Evolutionary conservation across 2,113 vertebrate genomes (phyloP), one percentile per base, ranked within the genome.

Genomic region (Chroicocephalus ridibundus): DNA sequence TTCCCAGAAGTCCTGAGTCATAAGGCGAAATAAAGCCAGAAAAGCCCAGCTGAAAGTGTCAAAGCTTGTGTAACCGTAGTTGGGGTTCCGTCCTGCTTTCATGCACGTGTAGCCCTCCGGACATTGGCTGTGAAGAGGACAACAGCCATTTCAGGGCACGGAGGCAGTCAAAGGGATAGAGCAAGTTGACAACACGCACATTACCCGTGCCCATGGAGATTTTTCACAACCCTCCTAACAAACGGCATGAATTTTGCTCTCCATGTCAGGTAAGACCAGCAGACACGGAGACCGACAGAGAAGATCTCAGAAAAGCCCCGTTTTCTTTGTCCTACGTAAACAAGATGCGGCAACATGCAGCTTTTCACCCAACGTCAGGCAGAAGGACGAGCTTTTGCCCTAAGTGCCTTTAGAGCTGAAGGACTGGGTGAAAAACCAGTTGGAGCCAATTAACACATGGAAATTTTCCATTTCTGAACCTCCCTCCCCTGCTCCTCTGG

Each of bases 1-100:
- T 93, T 99, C 99, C 99, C 99, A 99, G 42, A 99, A 99, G 96
- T 99, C 99, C 97, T 99, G 99, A 94, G 99, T 99, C 99, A 99
- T 99, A 97, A 99, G 99, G 83, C 99, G 99, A 97, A 99, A 99
- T 6, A 99, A 98, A 87, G 99, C 99, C 93, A 99, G 98, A 74
- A 99, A 99, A 86, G 99, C 99, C 99, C 99, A 99, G 97, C 99
- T 99, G 74, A 99, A 99, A 57, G 99, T 99, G 95, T 99, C 99
- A 34, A 99, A 99, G 97, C 99, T 99, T 7, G 99, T 99, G 98
- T 99, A 99, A 29, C 99, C 99, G 3, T 99, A 99, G 98, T 99
- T 99, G 24, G 99, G 99, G 97, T 99, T 99, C 96, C 98, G 98
- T 80, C 99, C 99, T 12, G 99, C 99, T 94, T 99, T 99, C 99